These are phyloP conservation scores for Calameuta filiformis DNA, from an alignment of 2,888 invertebrate species.

Conservation along the genomic window DNA sequence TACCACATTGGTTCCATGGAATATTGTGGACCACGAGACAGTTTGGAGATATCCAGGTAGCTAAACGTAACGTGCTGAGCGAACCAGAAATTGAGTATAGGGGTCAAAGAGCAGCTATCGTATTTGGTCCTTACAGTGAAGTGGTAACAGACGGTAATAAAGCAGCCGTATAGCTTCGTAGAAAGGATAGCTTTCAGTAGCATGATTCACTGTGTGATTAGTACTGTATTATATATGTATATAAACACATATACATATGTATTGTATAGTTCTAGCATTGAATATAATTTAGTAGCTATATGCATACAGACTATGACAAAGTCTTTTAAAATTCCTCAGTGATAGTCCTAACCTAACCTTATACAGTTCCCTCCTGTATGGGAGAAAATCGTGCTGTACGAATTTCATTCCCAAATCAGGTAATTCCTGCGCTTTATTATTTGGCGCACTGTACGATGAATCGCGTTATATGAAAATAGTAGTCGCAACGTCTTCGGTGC, in stretches of 20 bases:
- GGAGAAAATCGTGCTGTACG: too few species aligned
- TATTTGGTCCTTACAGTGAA: background rate
- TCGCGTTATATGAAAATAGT: too few species aligned
- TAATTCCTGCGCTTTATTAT: too few species aligned
- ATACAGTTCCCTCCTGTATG: too few species aligned
- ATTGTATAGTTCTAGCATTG: too few species aligned
- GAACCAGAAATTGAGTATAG: background rate
- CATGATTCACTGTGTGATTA: background rate
- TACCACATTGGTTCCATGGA: background rate
- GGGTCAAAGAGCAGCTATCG: background rate
- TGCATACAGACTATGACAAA: background rate
- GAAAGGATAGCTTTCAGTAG: background rate
- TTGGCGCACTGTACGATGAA: too few species aligned
- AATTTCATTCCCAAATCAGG: too few species aligned
- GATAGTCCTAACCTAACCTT: background rate
- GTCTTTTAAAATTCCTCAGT: background rate
- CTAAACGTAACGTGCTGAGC: background rate
- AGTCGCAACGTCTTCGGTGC: too few species aligned
- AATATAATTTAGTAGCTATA: background rate
- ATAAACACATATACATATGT: too few species aligned
- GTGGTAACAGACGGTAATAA: background rate
- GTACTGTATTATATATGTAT: background rate
- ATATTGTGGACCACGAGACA: background rate
- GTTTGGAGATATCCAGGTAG: background rate
- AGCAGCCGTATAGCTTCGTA: background rate